phyloP scores from a whole-genome alignment of 2,888 invertebrate genomes.

The Allygus modestus region DNA sequence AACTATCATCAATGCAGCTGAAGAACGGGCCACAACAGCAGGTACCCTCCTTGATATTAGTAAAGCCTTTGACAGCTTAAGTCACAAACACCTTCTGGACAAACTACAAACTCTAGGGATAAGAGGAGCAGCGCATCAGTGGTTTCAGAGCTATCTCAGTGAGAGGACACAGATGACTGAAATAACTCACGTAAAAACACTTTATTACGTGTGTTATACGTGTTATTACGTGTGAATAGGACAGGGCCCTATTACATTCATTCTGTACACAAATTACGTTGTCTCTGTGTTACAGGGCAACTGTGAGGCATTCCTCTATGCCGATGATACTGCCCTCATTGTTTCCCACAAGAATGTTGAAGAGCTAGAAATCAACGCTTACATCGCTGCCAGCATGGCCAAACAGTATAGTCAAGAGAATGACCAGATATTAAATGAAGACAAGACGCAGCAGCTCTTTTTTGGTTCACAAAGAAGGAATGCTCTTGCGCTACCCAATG shows the following conservation, averaged over 20 bases:
- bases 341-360: conserved; percentile 46
- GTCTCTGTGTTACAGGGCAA: conserved; percentile 13
- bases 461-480: conserved; percentile 16
- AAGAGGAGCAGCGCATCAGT: conserved; percentile 36
- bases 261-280: conserved; percentile 35
- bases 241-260: conserved; percentile 18
- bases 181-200: conserved; percentile 26
- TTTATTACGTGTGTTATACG: no score
- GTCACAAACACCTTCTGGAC: conserved; percentile 23
- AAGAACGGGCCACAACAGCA: conserved; percentile 31
- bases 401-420: conserved; percentile 32
- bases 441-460: conserved; percentile 30
- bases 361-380: conserved; percentile 10
- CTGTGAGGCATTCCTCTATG: conserved; percentile 32
- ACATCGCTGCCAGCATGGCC: conserved; percentile 18
- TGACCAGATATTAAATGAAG: conserved; percentile 45
- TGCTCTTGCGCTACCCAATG: conserved; percentile 17
- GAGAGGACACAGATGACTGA: conserved; percentile 37
- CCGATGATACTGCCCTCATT: conserved; percentile 38
- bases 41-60: not conserved
- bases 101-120: conserved; percentile 38
- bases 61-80: conserved; percentile 30
- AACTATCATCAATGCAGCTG: conserved; percentile 37
- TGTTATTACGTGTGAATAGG: no score
- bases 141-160: conserved; percentile 42